Evolutionary conservation across 2,113 vertebrate species (phyloP), one percentile per base, ranked within the genome.

Genomic region (Zapus hudsonius): DNA sequence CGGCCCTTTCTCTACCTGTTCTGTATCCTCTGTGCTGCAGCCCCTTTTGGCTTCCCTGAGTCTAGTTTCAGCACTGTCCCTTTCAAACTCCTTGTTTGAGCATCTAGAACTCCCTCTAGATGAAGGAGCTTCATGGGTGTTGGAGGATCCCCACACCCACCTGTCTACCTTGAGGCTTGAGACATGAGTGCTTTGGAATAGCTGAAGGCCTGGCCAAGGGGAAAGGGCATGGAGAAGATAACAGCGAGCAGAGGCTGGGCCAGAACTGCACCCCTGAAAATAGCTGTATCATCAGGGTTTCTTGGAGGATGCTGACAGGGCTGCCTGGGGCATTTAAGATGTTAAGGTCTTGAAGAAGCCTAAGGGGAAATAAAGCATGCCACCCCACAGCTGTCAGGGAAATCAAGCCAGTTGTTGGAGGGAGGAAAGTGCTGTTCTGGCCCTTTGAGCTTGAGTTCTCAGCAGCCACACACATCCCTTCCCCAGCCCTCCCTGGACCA

Each of bases 221-320:
- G 66, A 76, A 83, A 19, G 72, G 40, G 63, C 75, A 78, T 36
- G 29, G 67, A 70, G 40, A 40, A 75, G 1, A 36, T 2, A 10
- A n/a, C 19, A 42, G 38, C 8, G 29, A 61, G 55, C 72, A 20
- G 83, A 5, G 47, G 90, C 47, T 20, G 29, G 10, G 38, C 47
- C 57, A 42, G 87, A 91, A 61, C 57, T 23, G 36, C 29, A 55
- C 13, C 0, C 38, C 69, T 87, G 94, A 89, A 93, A 72, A 93
- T 70, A 47, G 1, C 42, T 63, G 57, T 83, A 67, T 55, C 69
- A 27, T 27, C 33, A 52, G 66, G 4, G 78, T 61, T 81, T 64
- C 36, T 20, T 70, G n/a, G 29, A 13, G 70, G 84, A 38, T 23
- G 40, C 63, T 76, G 36, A 25, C 5, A 64, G n/a, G 6, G 70